Base-by-base conservation (phyloP, 2,888 invertebrate species). In the Patella ulyssiponensis region DNA sequence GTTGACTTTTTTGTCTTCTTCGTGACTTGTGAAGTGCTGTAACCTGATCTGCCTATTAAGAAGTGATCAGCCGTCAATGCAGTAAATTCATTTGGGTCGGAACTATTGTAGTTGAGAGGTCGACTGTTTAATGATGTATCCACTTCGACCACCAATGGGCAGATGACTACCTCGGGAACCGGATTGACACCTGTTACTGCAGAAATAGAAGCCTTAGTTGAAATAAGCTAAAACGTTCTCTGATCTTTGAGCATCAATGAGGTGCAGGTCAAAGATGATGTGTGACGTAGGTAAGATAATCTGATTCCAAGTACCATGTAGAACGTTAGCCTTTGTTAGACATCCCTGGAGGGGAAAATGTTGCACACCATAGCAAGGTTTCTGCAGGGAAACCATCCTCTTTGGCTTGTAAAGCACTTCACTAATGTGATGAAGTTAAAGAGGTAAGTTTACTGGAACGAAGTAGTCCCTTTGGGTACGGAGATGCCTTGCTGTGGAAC, bases 161-260 rank as follows among this genome's bases (percentile, higher is more conserved):
- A 15, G 33, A 33, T 33, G 33, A 33, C 14, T n/a, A n/a, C 52
- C 3, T 78, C 75, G 4, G 23, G 12, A 44, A 76, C 72, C 3
- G 58, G 27, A n/a, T 27, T 17, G 11, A 44, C 53, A 33, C 23
- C 15, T 33, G 73, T 44, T 15, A 73, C 54, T 15, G 58, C 33
- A 20, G 81, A 82, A 9, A 58, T n/a, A 20, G 58, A n/a, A 20
- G 20, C 0, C 80, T 91, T 92, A 0, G 86, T 80, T 0, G 90
- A 89, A 27, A 83, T 88, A 73, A 91, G 1, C 69, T 75, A 75
- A 9, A 20, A n/a, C 15, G 9, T 71, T 20, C 56, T 54, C 27
- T 58, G 33, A 44, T 73, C 52, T 15, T 1, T 54, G 54, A 54
- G 54, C 12, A 15, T 54, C 54, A 17, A 15, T 15, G 3, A 54